These are phyloP conservation scores for Lysandra bellargus DNA, from an alignment of 2,888 invertebrate genomes.

Conservation along the genomic window DNA sequence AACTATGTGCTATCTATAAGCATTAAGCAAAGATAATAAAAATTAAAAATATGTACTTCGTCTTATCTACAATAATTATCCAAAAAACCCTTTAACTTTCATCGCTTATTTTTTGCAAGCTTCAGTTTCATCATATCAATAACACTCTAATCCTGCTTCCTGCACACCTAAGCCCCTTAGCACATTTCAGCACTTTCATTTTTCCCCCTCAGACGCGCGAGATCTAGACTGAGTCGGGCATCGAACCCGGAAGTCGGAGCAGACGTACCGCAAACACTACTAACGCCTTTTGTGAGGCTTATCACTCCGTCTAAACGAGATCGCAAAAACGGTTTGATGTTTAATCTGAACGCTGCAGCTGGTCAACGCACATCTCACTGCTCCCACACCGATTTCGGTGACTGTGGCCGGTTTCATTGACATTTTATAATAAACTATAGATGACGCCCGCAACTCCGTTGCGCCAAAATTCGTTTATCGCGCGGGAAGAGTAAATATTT, in stretches of 20 bases:
- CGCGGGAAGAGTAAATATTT: too few species aligned
- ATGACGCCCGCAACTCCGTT: too few species aligned
- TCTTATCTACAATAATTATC: background rate
- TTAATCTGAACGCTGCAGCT: background rate
- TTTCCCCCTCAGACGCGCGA: background rate
- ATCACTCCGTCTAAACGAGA: constrained; percentile 40
- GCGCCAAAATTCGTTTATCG: too few species aligned
- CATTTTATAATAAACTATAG: too few species aligned
- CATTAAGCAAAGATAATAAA: background rate
- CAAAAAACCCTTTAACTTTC: background rate
- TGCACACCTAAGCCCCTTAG: background rate
- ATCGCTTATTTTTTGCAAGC: too few species aligned
- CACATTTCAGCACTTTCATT: constrained; percentile 14
- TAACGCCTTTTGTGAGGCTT: constrained; percentile 43
- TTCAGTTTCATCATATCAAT: background rate
- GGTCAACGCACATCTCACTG: background rate
- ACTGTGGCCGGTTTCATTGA: too few species aligned
- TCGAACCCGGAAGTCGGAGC: constrained; percentile 45
- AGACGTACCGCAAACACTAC: constrained; percentile 42
- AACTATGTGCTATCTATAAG: too few species aligned
- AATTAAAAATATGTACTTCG: background rate
- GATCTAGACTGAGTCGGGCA: constrained; percentile 43
- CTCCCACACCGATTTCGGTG: too few species aligned
- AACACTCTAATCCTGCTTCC: background rate
- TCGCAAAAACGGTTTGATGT: background rate